Conservation (phyloP, 2,888 invertebrate genomes). For the Drosophila emarginata region DNA sequence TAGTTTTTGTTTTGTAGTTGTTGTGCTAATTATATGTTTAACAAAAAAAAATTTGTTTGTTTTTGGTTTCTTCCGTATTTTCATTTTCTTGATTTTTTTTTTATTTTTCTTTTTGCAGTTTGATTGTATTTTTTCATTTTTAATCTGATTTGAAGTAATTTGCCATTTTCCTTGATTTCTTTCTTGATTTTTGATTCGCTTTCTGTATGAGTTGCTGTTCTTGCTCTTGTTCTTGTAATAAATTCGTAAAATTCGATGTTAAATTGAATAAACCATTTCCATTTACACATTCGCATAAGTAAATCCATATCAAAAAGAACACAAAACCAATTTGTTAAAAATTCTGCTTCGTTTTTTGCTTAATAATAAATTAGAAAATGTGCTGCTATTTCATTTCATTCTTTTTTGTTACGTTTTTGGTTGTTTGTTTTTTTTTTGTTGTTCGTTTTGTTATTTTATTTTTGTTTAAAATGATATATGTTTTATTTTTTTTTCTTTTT, state of each 20-base stretch:
- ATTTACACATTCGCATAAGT: constrained; percentile 55
- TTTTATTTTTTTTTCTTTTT: constrained; percentile 6
- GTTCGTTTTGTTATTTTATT: not conserved
- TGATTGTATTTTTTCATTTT: constrained; percentile 48
- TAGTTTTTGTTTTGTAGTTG: constrained; percentile 74
- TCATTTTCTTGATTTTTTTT: constrained; percentile 50
- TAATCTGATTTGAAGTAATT: constrained; percentile 4
- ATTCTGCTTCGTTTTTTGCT: constrained; percentile 14
- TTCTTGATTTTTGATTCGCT: constrained; percentile 45
- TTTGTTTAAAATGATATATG: constrained; percentile 16
- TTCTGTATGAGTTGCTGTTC: constrained; percentile 39
- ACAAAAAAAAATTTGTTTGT: constrained; percentile 62
- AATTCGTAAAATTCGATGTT: constrained; percentile 81
- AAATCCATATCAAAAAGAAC: constrained; percentile 67
- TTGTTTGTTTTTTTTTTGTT: not conserved
- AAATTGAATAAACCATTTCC: constrained; percentile 77
- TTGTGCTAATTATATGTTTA: constrained; percentile 75
- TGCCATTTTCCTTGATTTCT: constrained; percentile 26
- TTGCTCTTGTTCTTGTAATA: constrained; percentile 59
- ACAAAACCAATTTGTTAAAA: constrained; percentile 13
- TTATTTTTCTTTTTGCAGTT: constrained; percentile 65
- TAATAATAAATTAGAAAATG: constrained; percentile 36
- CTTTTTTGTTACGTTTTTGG: not conserved
- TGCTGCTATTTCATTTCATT: constrained; percentile 4
- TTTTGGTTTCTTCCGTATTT: constrained; percentile 42